Percentiles rank a stretch among this genome's conserved stretches.
Conservation (phyloP, 2,113 vertebrate species). For the Thryonomys swinderianus region DNA sequence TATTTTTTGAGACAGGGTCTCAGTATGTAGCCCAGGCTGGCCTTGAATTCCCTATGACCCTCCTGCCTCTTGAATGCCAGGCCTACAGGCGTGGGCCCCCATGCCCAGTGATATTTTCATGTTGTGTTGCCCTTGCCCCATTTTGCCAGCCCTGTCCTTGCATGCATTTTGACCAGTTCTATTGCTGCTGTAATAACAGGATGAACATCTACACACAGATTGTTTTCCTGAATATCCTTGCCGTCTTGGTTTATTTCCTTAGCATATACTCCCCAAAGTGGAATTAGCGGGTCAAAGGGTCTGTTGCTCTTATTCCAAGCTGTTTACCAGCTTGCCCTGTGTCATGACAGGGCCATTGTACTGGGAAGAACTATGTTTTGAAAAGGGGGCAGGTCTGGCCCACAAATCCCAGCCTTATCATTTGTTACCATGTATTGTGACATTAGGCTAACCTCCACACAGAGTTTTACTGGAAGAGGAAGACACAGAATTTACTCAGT, state of each 20-base stretch:
- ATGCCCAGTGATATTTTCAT: not conserved
- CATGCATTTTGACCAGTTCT: not conserved
- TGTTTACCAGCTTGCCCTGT: not conserved
- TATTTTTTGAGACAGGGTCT: not conserved
- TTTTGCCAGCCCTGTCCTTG: not conserved
- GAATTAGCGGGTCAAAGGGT: not conserved
- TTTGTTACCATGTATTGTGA: slow-evolving; percentile 26
- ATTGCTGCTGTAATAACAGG: not conserved
- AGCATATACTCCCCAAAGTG: not conserved
- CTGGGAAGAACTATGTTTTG: not conserved
- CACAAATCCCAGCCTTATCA: not conserved
- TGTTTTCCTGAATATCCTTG: not conserved
- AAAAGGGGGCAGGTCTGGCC: not conserved
- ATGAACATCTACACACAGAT: not conserved
- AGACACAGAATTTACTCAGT: not conserved
- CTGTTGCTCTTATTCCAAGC: not conserved
- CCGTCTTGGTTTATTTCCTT: slow-evolving; percentile 19
- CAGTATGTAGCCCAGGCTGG: not conserved
- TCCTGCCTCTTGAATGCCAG: not conserved
- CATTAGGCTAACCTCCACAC: not conserved
- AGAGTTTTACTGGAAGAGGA: not conserved
- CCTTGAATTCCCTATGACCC: not conserved
- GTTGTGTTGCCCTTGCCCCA: no score
- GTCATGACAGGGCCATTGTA: not conserved
- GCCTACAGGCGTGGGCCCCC: not conserved